Evolutionary conservation across 2,797 vertebrate genomes (phyloP).

Genomic region (Acanthurus lineatus): DNA sequence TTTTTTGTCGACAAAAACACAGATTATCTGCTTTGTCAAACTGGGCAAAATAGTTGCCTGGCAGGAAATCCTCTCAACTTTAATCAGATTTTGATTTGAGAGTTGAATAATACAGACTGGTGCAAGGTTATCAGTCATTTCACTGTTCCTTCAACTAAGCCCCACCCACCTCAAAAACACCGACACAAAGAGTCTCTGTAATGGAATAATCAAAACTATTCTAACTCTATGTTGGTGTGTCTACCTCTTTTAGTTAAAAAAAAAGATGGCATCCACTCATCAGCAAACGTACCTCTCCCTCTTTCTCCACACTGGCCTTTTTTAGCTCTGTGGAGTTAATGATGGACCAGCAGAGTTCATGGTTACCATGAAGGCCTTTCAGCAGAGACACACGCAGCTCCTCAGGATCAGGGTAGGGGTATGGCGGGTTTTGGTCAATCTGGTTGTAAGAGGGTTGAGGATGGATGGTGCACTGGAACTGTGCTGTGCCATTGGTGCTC

Average conservation of each 20-base stretch:
- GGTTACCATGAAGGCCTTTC: conserved; percentile 48
- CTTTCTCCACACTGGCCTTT: fast-evolving
- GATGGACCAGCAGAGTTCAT: conserved; percentile 46
- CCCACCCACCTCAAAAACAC: background rate
- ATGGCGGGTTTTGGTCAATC: fast-evolving
- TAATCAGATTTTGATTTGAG: background rate
- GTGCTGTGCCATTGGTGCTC: conserved; percentile 41
- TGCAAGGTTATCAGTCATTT: background rate
- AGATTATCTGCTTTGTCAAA: background rate
- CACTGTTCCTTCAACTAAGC: background rate
- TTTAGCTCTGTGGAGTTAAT: background rate
- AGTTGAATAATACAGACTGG: background rate
- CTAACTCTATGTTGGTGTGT: background rate
- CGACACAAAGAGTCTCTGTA: background rate
- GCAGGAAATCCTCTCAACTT: background rate
- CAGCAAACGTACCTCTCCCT: conserved; percentile 22
- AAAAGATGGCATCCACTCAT: background rate
- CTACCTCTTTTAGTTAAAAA: background rate
- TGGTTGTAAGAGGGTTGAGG: background rate
- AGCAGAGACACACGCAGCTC: conserved; percentile 55
- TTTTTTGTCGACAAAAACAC: background rate
- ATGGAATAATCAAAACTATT: background rate
- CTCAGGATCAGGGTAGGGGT: conserved; percentile 10
- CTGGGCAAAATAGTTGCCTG: background rate
- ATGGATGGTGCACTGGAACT: conserved; percentile 46